These are phyloP conservation scores for Ornithoptera priamus DNA, from an alignment of 2,888 invertebrate genomes.

Conservation along the genomic window DNA sequence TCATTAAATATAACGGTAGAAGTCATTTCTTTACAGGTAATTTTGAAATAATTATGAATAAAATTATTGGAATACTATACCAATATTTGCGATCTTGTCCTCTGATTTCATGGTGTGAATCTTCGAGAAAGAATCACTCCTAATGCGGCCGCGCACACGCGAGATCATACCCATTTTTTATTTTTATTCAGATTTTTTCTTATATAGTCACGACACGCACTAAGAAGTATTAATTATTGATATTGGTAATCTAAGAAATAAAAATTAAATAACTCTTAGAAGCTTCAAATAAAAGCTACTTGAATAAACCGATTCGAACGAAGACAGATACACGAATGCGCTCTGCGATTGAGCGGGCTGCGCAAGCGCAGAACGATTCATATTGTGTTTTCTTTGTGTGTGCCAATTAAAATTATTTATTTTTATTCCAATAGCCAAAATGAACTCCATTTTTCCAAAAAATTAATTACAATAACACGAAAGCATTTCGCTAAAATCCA, in stretches of 20 bases:
- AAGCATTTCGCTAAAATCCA: slow-evolving; percentile 6
- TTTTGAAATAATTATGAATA: slow-evolving; percentile 5
- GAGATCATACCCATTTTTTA: slow-evolving; percentile 83
- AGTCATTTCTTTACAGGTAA: too few species aligned
- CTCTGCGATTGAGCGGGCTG: slow-evolving; percentile 49
- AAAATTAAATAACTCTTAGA: slow-evolving; percentile 1
- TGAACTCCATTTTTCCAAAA: slow-evolving; percentile 10
- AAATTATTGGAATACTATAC: slow-evolving; percentile 49
- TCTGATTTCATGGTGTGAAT: slow-evolving; percentile 81
- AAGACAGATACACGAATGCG: slow-evolving; percentile 66
- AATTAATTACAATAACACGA: slow-evolving; percentile 2
- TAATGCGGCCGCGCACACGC: slow-evolving; percentile 83
- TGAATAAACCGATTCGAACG: slow-evolving; percentile 43
- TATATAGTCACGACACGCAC: slow-evolving; percentile 13
- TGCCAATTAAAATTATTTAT: slow-evolving; percentile 38
- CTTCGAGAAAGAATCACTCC: slow-evolving; percentile 82
- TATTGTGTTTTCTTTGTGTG: slow-evolving; percentile 26
- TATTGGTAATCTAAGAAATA: slow-evolving; percentile 6
- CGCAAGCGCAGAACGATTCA: slow-evolving; percentile 41
- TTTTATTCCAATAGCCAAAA: slow-evolving; percentile 40
- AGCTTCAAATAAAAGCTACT: slow-evolving; percentile 28
- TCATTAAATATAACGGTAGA: too few species aligned
- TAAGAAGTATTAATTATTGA: slow-evolving; percentile 5
- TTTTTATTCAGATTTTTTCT: background rate
- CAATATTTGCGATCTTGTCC: slow-evolving; percentile 85